These are phyloP conservation scores for Phortica variegata DNA, from an alignment of 1,140 invertebrate species.

Conservation along the genomic window DNA sequence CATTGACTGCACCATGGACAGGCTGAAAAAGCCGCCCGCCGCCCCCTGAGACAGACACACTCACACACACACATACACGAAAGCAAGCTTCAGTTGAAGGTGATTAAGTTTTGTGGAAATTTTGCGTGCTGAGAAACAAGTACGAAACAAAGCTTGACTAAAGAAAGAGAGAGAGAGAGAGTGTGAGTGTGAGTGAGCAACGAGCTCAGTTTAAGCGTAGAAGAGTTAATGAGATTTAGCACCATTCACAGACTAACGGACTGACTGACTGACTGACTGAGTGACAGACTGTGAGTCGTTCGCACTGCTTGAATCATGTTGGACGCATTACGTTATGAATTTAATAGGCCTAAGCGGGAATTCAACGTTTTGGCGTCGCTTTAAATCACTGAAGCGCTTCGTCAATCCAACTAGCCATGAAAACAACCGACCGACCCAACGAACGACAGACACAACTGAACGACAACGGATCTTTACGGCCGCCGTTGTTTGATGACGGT, in stretches of 20 bases:
- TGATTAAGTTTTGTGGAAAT: not conserved
- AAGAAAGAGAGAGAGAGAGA: conserved; percentile 14
- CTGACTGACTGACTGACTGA: too few species aligned
- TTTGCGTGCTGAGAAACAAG: conserved; percentile 17
- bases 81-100: too few species aligned
- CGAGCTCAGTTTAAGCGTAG: conserved; percentile 4
- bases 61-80: too few species aligned
- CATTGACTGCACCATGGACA: not conserved
- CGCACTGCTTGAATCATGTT: conserved; percentile 12
- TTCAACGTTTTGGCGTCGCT: not conserved
- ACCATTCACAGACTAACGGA: conserved; percentile 2
- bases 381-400: not conserved
- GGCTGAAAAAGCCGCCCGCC: not conserved
- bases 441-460: conserved; percentile 6
- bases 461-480: conserved; percentile 39
- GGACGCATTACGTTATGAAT: conserved; percentile 37
- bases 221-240: conserved; percentile 45
- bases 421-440: not conserved
- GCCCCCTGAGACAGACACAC: not conserved
- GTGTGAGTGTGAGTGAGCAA: conserved; percentile 1
- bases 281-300: too few species aligned
- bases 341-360: conserved; percentile 27
- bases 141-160: conserved; percentile 13
- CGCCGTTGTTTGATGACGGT: conserved; percentile 22
- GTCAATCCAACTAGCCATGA: not conserved